Percentiles rank a stretch among this genome's conserved stretches.
These are phyloP conservation scores for Astropecten irregularis DNA, from an alignment of 53 echinoderm and acorn worm species.

Conservation along the genomic window DNA sequence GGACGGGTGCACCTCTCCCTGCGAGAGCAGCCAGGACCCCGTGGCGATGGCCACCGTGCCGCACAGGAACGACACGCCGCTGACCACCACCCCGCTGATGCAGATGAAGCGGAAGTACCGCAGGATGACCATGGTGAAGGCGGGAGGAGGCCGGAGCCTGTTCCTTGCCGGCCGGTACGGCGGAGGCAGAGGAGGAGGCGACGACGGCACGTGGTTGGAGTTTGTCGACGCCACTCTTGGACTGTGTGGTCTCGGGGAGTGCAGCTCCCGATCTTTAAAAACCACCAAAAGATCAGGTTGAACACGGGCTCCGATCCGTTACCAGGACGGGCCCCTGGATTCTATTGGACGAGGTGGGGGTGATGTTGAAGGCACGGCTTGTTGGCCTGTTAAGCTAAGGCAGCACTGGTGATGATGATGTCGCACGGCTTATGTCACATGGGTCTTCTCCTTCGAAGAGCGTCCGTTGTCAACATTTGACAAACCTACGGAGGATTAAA, in stretches of 20 bases:
- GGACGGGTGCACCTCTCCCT: neutral
- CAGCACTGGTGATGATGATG: neutral
- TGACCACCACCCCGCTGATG: slow-evolving; percentile 22
- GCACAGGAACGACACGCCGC: slow-evolving; percentile 9
- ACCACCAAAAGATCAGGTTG: neutral
- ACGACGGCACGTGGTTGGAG: slow-evolving; percentile 31
- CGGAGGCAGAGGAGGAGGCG: neutral
- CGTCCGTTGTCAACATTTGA: too few species aligned
- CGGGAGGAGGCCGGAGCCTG: neutral
- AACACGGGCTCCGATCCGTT: too few species aligned
- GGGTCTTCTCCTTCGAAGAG: too few species aligned
- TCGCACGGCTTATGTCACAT: too few species aligned
- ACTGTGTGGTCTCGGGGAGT: neutral
- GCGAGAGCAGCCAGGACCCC: slow-evolving; percentile 25
- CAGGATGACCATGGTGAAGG: slow-evolving; percentile 36
- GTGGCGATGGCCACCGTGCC: slow-evolving; percentile 33
- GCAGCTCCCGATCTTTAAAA: too few species aligned
- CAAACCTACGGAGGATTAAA: too few species aligned
- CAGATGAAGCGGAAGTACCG: slow-evolving; percentile 43
- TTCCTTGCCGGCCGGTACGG: neutral
- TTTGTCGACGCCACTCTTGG: slow-evolving; percentile 51
- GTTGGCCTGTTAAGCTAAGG: neutral
- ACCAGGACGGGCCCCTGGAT: neutral
- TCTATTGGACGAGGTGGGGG: neutral
- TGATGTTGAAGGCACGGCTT: slow-evolving; percentile 11